phyloP scores from a whole-genome alignment of 2,113 vertebrate genomes.

The Myotis lucifugus region DNA sequence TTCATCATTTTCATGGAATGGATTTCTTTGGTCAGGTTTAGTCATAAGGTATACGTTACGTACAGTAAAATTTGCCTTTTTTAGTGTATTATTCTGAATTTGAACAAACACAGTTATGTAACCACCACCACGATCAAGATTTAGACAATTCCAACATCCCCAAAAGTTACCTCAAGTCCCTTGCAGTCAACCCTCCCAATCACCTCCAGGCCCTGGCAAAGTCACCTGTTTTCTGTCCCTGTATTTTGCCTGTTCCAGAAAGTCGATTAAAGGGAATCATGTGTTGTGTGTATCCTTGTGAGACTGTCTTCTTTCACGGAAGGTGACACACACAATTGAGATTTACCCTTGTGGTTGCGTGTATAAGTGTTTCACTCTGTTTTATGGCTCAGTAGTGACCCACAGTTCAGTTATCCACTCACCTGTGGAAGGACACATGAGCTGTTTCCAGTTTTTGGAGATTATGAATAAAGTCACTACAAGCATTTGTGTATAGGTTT shows the following conservation, averaged over 20 bases:
- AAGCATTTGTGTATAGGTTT: background rate
- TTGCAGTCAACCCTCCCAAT: background rate
- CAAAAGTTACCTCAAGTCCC: background rate
- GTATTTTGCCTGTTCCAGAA: background rate
- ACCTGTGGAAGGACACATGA: background rate
- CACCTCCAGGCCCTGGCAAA: background rate
- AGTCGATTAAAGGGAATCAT: background rate
- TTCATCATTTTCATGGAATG: background rate
- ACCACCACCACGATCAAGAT: background rate
- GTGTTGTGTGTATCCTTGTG: background rate
- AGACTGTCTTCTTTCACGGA: background rate
- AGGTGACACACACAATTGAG: background rate
- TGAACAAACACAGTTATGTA: background rate
- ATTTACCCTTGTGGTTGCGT: background rate
- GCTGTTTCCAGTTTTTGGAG: background rate
- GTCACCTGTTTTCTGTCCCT: background rate
- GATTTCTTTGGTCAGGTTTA: background rate
- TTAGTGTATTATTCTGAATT: background rate
- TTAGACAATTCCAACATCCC: background rate
- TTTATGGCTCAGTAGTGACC: background rate
- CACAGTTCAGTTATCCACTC: background rate
- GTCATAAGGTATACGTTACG: background rate
- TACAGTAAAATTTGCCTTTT: background rate
- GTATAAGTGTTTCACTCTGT: background rate
- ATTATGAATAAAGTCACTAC: conserved; percentile 8